Evolutionary conservation across 2,113 vertebrate genomes (phyloP).

Genomic region (Petrocephalus microphthalmus): DNA sequence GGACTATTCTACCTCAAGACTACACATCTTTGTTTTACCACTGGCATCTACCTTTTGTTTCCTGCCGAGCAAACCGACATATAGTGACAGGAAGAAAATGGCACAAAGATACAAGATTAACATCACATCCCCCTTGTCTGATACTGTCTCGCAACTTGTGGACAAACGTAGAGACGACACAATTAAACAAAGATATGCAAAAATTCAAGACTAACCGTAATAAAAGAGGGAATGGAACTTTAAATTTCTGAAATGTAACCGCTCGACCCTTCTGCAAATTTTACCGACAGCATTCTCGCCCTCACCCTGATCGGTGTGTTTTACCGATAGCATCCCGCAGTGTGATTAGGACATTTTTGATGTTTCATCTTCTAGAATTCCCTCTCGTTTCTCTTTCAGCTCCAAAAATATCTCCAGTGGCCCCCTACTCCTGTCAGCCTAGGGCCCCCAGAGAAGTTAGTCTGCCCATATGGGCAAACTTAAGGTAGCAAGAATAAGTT

Average conservation of each 20-base stretch:
- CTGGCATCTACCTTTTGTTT: not conserved
- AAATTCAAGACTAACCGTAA: not conserved
- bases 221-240: not conserved
- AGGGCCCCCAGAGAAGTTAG: not conserved
- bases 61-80: not conserved
- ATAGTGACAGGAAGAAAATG: not conserved
- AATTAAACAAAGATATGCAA: too few relatives aligned
- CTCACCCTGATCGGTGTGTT: too few relatives aligned
- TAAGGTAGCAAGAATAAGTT: not conserved
- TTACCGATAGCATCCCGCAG: too few relatives aligned
- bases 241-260: too few relatives aligned
- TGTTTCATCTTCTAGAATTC: not conserved
- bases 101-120: not conserved
- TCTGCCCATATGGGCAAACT: not conserved
- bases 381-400: not conserved
- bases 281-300: too few relatives aligned
- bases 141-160: too few relatives aligned
- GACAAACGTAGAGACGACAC: too few relatives aligned
- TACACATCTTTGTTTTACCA: not conserved
- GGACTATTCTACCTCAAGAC: not conserved
- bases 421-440: not conserved
- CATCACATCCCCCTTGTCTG: too few relatives aligned
- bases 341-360: too few relatives aligned
- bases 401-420: not conserved
- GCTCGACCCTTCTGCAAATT: too few relatives aligned